phyloP scores from a whole-genome alignment of 1,140 invertebrate species.

The Caerostris extrusa region DNA sequence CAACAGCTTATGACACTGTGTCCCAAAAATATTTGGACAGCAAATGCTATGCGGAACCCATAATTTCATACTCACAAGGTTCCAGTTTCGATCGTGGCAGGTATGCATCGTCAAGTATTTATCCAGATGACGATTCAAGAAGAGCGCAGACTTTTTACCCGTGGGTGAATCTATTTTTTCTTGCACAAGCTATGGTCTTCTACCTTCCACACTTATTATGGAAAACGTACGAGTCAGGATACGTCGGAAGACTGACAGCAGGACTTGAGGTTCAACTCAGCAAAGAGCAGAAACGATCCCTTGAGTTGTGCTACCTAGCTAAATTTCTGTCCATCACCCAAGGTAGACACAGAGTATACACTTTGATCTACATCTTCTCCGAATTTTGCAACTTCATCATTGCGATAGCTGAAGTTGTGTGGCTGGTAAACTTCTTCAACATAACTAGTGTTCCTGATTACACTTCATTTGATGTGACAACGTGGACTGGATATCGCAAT shows the following conservation, averaged over 20 bases:
- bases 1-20: not conserved
- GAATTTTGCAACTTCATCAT: constrained; percentile 28
- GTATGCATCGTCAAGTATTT: not conserved
- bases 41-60: constrained; percentile 39
- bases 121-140: not conserved
- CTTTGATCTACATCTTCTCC: not conserved
- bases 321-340: constrained; percentile 12
- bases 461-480: not conserved
- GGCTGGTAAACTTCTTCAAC: constrained; percentile 44
- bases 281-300: constrained; percentile 32
- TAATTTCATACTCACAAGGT: not conserved
- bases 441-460: not conserved
- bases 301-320: not conserved
- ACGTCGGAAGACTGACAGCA: not conserved
- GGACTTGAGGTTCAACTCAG: not conserved
- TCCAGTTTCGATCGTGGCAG: not conserved
- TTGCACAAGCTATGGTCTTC: constrained; percentile 18
- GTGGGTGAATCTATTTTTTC: constrained; percentile 37
- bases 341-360: constrained; percentile 30
- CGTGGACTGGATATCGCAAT: constrained; percentile 24
- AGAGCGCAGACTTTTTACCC: not conserved
- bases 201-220: constrained; percentile 21
- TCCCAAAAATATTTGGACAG: constrained; percentile 17
- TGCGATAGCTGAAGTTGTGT: not conserved
- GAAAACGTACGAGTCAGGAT: constrained; percentile 27